Base-by-base conservation (phyloP, 1,140 invertebrate species). In the Drosophila orosa region DNA sequence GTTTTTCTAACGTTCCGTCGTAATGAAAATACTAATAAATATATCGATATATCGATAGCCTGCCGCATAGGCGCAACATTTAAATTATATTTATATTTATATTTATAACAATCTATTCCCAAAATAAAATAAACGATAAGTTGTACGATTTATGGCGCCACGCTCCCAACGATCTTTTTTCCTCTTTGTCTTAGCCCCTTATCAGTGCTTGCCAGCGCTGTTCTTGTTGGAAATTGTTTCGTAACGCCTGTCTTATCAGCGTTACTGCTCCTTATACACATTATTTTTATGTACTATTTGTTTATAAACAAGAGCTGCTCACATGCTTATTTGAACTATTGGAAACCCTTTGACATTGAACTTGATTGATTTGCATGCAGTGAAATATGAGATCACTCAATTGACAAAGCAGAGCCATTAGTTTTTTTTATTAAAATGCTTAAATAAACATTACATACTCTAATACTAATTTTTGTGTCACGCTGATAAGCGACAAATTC, bases 311-410 rank as follows among this genome's bases (percentile, higher is more conserved):
- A 69, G 40, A 19, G 12, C 47, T 35, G 40, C 40, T 39, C 33
- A 24, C 25, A 68, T 65, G 65, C n/a, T 40, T 57, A 61, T 59
- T 66, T 24, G 1, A 66, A 35, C 37, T 48, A 27, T 42, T 56
- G 48, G 37, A 76, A 60, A 74, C 50, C 29, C 29, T 40, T 56
- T 63, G 57, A 76, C 73, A 65, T 86, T 85, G 44, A 48, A 66
- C 25, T 56, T 50, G 39, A 29, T 39, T 40, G 57, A 44, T 39
- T 55, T 55, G 42, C n/a, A 37, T 40, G 24, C 33, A n/a, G n/a
- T n/a, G n/a, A n/a, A n/a, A n/a, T n/a, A n/a, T n/a, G n/a, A n/a
- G n/a, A n/a, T n/a, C n/a, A n/a, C n/a, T n/a, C n/a, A n/a, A n/a
- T n/a, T n/a, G n/a, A n/a, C n/a, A n/a, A n/a, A n/a, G n/a, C n/a